phyloP scores from a whole-genome alignment of 2,797 vertebrate species.

The Apogon hyalosoma region DNA sequence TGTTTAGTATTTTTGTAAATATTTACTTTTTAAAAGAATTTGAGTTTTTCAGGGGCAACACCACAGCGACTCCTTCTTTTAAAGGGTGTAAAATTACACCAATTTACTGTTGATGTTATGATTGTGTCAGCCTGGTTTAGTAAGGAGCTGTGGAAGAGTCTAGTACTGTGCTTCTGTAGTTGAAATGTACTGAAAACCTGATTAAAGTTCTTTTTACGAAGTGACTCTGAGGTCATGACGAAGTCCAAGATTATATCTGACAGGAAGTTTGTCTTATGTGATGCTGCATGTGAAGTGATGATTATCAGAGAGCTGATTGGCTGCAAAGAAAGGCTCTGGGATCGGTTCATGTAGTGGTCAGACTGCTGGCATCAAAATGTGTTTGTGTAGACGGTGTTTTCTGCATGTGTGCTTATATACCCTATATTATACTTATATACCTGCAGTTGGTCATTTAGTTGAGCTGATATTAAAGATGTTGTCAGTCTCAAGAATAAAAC shows the following conservation, averaged over 20 bases:
- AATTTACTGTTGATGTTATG: too few relatives aligned
- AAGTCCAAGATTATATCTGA: slow-evolving; percentile 60
- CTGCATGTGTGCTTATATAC: slow-evolving; percentile 10
- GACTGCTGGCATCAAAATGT: slow-evolving; percentile 40
- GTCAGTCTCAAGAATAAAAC: not conserved
- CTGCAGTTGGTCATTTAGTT: not conserved
- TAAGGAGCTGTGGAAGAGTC: too few relatives aligned
- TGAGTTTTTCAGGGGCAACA: too few relatives aligned
- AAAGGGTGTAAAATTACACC: too few relatives aligned
- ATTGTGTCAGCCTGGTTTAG: too few relatives aligned
- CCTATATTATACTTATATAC: not conserved
- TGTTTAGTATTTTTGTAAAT: too few relatives aligned
- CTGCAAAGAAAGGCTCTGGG: slow-evolving; percentile 49
- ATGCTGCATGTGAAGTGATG: slow-evolving; percentile 37
- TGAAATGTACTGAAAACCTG: not conserved
- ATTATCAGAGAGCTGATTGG: slow-evolving; percentile 71
- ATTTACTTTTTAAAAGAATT: too few relatives aligned
- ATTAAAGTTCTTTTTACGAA: slow-evolving; percentile 14
- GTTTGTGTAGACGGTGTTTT: slow-evolving; percentile 24
- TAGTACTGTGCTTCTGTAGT: not conserved
- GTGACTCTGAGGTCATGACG: slow-evolving; percentile 50
- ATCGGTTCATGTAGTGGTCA: slow-evolving; percentile 51
- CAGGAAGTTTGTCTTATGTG: slow-evolving; percentile 51
- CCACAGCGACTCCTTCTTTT: too few relatives aligned
- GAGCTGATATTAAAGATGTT: not conserved